Conservation (phyloP, 1,140 invertebrate genomes). For the Vanessa tameamea region DNA sequence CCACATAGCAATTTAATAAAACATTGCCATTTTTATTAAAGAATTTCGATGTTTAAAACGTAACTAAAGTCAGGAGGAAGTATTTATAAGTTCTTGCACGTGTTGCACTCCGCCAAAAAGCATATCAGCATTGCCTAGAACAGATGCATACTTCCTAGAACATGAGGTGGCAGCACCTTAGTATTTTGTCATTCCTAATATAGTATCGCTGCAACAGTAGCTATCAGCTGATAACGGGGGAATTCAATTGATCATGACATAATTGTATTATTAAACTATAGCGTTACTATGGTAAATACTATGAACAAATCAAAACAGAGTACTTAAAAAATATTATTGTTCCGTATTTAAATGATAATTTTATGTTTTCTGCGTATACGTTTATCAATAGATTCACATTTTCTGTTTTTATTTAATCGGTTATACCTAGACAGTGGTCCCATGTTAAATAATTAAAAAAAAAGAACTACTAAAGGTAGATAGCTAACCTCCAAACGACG, state of each 20-base stretch:
- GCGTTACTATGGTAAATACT: not conserved
- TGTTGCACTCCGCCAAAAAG: constrained; percentile 43
- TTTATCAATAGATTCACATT: too few species aligned
- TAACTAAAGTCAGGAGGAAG: constrained; percentile 30
- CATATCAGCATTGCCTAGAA: constrained; percentile 42
- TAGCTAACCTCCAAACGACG: too few species aligned
- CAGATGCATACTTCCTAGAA: constrained; percentile 55
- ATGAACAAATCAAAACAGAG: not conserved
- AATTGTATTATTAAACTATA: not conserved
- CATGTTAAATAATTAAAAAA: too few species aligned
- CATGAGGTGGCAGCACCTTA: constrained; percentile 38
- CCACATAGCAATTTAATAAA: not conserved
- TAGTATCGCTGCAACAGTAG: constrained; percentile 7
- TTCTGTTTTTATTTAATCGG: too few species aligned
- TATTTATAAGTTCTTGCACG: constrained; percentile 53
- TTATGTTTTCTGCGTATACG: too few species aligned
- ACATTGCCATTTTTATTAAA: constrained; percentile 6
- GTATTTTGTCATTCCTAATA: constrained; percentile 47
- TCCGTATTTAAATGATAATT: too few species aligned
- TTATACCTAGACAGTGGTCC: too few species aligned
- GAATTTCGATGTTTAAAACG: constrained; percentile 17
- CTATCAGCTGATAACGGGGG: constrained; percentile 27
- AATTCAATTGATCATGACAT: constrained; percentile 16
- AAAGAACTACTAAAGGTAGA: too few species aligned
- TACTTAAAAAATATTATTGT: not conserved